Base-by-base conservation (phyloP, 2,888 invertebrate genomes). In the Acanthacorydalis orientalis region DNA sequence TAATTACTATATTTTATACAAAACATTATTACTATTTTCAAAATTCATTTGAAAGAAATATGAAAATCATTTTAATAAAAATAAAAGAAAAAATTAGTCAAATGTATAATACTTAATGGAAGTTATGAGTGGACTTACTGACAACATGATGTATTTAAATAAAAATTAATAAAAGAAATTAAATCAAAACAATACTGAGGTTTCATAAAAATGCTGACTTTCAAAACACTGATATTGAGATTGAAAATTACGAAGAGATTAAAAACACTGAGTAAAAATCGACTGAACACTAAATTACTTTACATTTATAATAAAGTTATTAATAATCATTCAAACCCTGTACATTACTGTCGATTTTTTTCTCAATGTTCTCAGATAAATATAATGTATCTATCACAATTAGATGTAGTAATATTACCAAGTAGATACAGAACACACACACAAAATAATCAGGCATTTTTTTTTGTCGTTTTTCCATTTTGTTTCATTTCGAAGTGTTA, bases 371-470 rank as follows among this genome's bases (percentile, higher is more conserved):
- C 31, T 16, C 10, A n/a, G 15, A 39, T 15, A 39, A 15, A 39
- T 39, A 31, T 45, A 35, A 46, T 35, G 46, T 39, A 39, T 46
- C 38, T 46, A 46, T 46, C 39, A 46, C 46, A 39, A 44, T 44
- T 35, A 44, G 35, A 34, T 14, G 15, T 31, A 32, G 31, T 43
- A 32, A 31, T 31, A 44, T 44, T 46, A 39, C 38, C 46, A 39
- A 39, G 39, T 39, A 38, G 38, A 31, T 46, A 46, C 39, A 46
- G 44, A 44, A 46, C 46, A 46, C 39, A 46, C 46, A 46, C 46
- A 46, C 14, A 37, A n/a, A 37, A 14, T 37, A 12, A 8, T 12
- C 37, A 12, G 37, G n/a, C 37, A 23, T 23, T 23, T 23, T n/a
- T n/a, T 23, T 23, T 23, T 23, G 23, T 23, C 6, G 23, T 23